A percentile compares a stretch with the other conserved stretches of the same genome.
These are phyloP conservation scores for Coptotermes formosanus DNA, from an alignment of 1,140 invertebrate genomes.

Conservation along the genomic window DNA sequence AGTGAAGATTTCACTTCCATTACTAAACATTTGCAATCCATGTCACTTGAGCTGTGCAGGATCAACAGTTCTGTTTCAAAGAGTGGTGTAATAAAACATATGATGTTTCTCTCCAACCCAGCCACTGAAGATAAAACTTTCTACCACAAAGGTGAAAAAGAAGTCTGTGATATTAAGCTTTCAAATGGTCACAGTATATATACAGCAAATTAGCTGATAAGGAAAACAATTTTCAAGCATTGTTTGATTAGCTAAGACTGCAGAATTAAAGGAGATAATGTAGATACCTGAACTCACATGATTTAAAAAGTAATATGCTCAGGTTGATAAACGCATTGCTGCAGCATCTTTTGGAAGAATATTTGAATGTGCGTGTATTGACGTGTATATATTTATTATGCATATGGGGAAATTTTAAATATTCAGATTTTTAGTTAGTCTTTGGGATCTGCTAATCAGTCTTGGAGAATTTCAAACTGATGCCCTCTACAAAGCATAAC, in stretches of 20 bases:
- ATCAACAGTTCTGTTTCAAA: background rate
- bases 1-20: background rate
- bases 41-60: background rate
- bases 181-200: background rate
- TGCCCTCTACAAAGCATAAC: too few species aligned
- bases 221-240: background rate
- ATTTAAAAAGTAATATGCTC: background rate
- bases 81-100: background rate
- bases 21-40: background rate
- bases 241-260: background rate
- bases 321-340: background rate
- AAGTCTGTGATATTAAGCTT: background rate
- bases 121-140: background rate
- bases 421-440: background rate
- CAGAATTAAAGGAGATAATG: background rate
- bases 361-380: too few species aligned
- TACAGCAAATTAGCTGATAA: background rate
- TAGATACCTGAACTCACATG: background rate
- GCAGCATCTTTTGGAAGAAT: background rate
- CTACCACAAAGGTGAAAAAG: background rate
- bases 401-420: background rate
- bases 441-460: too few species aligned
- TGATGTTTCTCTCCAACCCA: conserved; percentile 14
- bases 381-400: background rate
- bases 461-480: too few species aligned